Evolutionary conservation across 2,888 invertebrate genomes (phyloP).

Genomic region (Ornithoptera alexandrae): DNA sequence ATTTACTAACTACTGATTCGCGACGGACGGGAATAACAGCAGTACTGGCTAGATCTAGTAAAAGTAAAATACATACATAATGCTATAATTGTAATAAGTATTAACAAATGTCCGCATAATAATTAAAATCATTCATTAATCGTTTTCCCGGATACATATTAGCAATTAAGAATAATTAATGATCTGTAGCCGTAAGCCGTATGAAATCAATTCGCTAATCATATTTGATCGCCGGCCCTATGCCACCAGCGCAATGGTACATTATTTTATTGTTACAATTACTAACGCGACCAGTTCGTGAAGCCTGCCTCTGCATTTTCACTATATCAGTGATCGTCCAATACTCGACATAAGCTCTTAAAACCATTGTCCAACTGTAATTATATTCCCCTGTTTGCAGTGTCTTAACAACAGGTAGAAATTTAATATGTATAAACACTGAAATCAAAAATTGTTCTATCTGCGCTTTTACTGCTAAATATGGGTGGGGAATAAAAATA

Average conservation of each 20-base stretch:
- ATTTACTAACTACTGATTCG: too few relatives aligned
- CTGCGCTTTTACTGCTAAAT: too few relatives aligned
- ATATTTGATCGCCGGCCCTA: neutral
- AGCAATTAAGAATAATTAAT: neutral
- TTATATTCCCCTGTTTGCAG: neutral
- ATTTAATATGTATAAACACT: too few relatives aligned
- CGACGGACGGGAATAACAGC: too few relatives aligned
- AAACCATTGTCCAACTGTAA: neutral
- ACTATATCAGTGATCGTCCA: too few relatives aligned
- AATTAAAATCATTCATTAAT: neutral
- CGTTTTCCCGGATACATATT: neutral
- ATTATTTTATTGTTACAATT: neutral
- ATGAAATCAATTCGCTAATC: neutral
- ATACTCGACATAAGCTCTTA: neutral
- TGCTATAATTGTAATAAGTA: neutral
- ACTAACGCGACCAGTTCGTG: too few relatives aligned
- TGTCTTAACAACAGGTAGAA: too few relatives aligned
- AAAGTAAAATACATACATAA: too few relatives aligned
- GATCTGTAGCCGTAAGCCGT: constrained; percentile 2
- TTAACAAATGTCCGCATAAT: neutral
- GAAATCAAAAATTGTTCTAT: too few relatives aligned
- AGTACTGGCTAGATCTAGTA: too few relatives aligned
- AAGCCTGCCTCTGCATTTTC: too few relatives aligned
- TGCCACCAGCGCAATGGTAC: neutral
- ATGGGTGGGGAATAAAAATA: too few relatives aligned